Base-by-base conservation (phyloP, 1,140 invertebrate genomes). In the Procambarus virginalis region DNA sequence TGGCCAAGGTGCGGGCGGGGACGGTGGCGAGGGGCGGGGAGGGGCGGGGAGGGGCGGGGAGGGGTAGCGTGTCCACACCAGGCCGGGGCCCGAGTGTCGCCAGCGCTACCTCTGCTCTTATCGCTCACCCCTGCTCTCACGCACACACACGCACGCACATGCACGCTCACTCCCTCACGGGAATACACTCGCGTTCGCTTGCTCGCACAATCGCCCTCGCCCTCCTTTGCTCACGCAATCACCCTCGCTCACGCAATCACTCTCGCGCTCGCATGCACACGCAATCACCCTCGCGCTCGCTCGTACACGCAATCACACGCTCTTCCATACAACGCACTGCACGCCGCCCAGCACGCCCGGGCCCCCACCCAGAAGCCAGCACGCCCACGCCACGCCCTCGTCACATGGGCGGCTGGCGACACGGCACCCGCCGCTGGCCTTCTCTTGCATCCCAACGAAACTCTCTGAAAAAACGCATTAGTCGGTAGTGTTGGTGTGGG, bases 21-120 rank as follows among this genome's bases (percentile, higher is more conserved):
- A 48, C 73, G 84, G 84, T 48, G 45, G 60, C 68, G 60, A 45
- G 14, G 83, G 64, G 83, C 68, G 51, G 51, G 68, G 68, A 14
- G 83, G 64, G 34, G 84, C n/a, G 45, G 60, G 83, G 60, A 45
- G 14, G 70, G 34, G 83, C 68, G 51, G 51, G 70, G 68, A 14
- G 83, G 64, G 34, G 82, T 34, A 34, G 83, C 20, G 46, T 77
- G 84, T 85, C 84, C 84, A 85, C 84, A 85, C 49, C 84, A 34
- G 51, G 55, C 70, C 70, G 58, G 51, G 75, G 45, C 73, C 14
- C 3, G 55, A 34, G 48, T 85, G 68, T 85, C 84, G 84, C n/a
- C 80, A 1, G 55, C 22, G 51, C 79, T 60, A n/a, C 79, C 45
- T 48, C n/a, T 55, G 55, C 79, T 58, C 8, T 58, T 58, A 58